Conservation (phyloP, 2,797 vertebrate genomes). For the Acanthiza pusilla region DNA sequence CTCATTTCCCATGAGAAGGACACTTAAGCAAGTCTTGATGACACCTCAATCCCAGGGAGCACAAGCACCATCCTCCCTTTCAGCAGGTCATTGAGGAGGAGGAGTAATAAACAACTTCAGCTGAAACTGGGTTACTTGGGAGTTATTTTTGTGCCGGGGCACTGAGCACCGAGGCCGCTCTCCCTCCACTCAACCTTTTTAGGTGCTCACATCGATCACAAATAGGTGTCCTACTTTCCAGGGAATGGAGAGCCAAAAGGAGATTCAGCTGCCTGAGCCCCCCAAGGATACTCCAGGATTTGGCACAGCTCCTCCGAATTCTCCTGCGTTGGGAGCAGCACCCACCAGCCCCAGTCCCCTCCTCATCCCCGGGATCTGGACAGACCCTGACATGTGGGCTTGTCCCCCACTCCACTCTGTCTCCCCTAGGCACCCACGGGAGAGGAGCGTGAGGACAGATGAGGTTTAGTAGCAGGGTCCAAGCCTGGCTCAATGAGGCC, state of each 20-base stretch:
- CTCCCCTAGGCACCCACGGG: rapidly evolving
- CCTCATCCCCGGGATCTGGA: rapidly evolving
- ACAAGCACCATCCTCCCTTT: not conserved
- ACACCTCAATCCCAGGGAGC: not conserved
- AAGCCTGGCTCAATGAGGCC: not conserved
- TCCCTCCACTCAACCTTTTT: not conserved
- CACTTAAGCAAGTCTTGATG: not conserved
- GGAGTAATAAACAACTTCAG: not conserved
- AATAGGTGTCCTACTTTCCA: not conserved
- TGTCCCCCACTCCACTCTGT: rapidly evolving
- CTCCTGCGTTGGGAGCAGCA: not conserved
- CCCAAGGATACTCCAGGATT: not conserved
- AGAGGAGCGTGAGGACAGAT: rapidly evolving
- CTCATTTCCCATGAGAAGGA: not conserved
- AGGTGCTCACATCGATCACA: not conserved
- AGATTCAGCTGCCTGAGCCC: not conserved
- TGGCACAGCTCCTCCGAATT: not conserved
- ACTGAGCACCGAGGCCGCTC: not conserved
- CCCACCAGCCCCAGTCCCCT: not conserved
- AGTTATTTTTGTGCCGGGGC: not conserved
- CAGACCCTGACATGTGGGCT: rapidly evolving
- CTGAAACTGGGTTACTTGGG: not conserved
- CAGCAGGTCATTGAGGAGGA: not conserved
- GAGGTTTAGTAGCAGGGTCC: rapidly evolving
- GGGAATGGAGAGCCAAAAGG: not conserved